These are phyloP conservation scores for Rhynchophorus ferrugineus DNA, from an alignment of 1,140 invertebrate species.

Conservation along the genomic window DNA sequence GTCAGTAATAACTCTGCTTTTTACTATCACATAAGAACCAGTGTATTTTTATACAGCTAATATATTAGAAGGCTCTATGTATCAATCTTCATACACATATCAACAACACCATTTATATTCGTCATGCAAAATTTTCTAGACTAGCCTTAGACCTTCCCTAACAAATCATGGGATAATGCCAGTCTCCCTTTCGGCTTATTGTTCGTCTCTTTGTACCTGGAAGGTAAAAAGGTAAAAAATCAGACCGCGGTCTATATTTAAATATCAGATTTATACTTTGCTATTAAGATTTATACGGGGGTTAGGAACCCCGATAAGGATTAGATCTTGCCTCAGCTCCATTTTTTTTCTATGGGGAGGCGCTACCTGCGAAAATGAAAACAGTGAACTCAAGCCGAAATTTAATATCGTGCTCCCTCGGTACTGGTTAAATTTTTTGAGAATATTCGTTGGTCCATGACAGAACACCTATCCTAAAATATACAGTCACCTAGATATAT, in stretches of 20 bases:
- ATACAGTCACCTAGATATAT: too few species aligned
- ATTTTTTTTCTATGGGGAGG: not conserved
- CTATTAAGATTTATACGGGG: conserved; percentile 4
- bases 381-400: conserved; percentile 7
- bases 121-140: too few species aligned
- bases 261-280: conserved; percentile 18
- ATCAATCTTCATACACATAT: too few species aligned
- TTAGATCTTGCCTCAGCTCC: not conserved
- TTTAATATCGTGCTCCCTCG: not conserved
- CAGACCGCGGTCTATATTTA: conserved; percentile 17
- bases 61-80: too few species aligned
- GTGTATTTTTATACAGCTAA: too few species aligned
- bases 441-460: conserved; percentile 1
- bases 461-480: not conserved
- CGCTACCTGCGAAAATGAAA: conserved; percentile 3
- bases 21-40: too few species aligned
- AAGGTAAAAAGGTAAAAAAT: conserved; percentile 18
- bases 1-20: too few species aligned
- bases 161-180: too few species aligned
- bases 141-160: too few species aligned
- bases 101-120: too few species aligned
- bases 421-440: not conserved
- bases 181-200: not conserved
- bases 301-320: conserved; percentile 4
- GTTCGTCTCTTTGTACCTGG: conserved; percentile 7